Evolutionary conservation across 2,797 vertebrate genomes (phyloP).

Genomic region (Strix occidentalis): DNA sequence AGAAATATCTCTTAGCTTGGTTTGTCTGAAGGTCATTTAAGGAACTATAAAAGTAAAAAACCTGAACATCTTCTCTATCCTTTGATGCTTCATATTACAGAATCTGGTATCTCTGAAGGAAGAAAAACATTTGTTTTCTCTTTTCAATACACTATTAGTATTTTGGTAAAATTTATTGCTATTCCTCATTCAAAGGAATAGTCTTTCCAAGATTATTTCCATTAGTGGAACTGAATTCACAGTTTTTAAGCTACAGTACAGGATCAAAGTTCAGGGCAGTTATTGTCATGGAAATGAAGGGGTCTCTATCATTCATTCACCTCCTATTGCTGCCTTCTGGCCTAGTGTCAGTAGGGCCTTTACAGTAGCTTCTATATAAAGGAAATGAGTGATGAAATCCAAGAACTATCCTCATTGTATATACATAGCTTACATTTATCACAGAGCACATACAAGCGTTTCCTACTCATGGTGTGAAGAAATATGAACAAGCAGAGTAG

Average conservation of each 20-base stretch:
- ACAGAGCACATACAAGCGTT: rapidly evolving
- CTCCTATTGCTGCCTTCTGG: not conserved
- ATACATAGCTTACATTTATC: not conserved
- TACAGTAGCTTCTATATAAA: not conserved
- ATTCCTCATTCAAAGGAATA: not conserved
- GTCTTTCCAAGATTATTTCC: not conserved
- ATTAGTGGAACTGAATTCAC: not conserved
- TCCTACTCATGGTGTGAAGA: not conserved
- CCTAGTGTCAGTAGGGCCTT: not conserved
- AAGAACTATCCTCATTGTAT: not conserved
- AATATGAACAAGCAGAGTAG: not conserved
- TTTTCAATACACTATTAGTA: not conserved
- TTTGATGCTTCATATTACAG: not conserved
- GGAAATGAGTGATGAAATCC: not conserved
- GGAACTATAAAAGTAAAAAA: not conserved
- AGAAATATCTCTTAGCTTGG: not conserved
- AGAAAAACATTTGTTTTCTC: not conserved
- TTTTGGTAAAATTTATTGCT: not conserved
- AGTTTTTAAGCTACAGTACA: not conserved
- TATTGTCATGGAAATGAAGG: not conserved
- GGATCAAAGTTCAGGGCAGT: not conserved
- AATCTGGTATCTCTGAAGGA: not conserved
- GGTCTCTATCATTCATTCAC: not conserved
- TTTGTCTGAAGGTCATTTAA: not conserved
- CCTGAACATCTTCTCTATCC: not conserved